Conservation (phyloP, 1,140 invertebrate genomes). For the Micrasema longulum region DNA sequence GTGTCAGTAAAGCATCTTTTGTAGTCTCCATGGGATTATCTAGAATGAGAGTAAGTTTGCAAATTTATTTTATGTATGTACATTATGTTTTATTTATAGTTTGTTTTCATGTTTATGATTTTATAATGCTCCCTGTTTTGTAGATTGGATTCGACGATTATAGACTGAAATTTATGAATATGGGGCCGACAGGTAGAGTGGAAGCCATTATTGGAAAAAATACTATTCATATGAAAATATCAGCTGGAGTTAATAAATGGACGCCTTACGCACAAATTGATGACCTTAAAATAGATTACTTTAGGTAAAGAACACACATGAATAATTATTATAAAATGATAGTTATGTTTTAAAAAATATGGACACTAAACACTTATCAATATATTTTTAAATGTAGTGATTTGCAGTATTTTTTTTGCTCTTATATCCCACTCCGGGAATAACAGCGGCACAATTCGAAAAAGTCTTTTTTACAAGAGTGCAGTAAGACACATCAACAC, state of each 20-base stretch:
- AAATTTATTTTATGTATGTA: too few relatives aligned
- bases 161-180: constrained; percentile 53
- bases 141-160: constrained; percentile 55
- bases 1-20: constrained; percentile 48
- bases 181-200: constrained; percentile 52
- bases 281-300: constrained; percentile 53
- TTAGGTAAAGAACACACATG: constrained; percentile 52
- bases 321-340: too few relatives aligned
- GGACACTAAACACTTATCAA: too few relatives aligned
- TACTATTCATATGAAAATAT: constrained; percentile 52
- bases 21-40: constrained; percentile 49
- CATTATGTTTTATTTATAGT: too few relatives aligned
- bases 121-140: constrained; percentile 31
- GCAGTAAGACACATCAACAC: too few relatives aligned
- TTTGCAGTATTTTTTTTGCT: too few relatives aligned
- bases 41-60: constrained; percentile 49
- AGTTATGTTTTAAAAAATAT: too few relatives aligned
- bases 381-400: too few relatives aligned
- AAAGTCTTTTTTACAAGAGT: too few relatives aligned
- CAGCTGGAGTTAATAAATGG: constrained; percentile 51
- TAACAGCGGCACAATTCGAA: too few relatives aligned
- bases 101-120: neutral
- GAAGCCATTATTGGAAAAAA: constrained; percentile 54
- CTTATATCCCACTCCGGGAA: too few relatives aligned
- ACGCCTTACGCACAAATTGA: constrained; percentile 49